A percentile compares a stretch with the other conserved stretches of the same genome.
phyloP scores from a whole-genome alignment of 2,797 vertebrate species.

The Tinamus major region DNA sequence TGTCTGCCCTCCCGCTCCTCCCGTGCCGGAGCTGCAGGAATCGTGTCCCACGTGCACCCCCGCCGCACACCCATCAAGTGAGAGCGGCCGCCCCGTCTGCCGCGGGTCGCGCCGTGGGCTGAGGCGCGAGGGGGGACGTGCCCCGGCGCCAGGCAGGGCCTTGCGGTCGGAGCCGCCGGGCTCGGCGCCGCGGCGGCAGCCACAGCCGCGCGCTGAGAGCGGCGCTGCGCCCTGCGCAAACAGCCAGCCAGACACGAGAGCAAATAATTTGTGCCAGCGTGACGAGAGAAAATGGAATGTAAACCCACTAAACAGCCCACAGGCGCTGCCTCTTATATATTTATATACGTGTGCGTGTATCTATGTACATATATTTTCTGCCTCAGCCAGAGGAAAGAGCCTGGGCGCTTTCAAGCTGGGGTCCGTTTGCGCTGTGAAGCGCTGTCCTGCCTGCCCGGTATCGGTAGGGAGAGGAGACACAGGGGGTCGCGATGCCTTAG shows the following conservation, averaged over 20 bases:
- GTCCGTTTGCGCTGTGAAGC: neutral
- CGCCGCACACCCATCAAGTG: too few species aligned
- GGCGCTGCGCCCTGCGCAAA: neutral
- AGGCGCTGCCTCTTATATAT: neutral
- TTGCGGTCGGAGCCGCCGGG: too few species aligned
- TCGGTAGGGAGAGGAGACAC: neutral
- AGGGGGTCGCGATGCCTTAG: neutral
- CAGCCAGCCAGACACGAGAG: conserved; percentile 37
- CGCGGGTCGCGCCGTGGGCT: too few species aligned
- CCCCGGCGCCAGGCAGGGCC: too few species aligned
- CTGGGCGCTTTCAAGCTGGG: neutral
- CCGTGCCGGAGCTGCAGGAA: too few species aligned
- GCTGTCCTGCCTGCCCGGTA: rapidly evolving
- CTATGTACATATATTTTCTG: neutral
- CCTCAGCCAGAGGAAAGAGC: neutral
- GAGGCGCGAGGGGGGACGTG: too few species aligned
- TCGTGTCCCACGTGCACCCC: too few species aligned
- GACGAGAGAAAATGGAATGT: conserved; percentile 46
- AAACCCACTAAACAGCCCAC: conserved; percentile 42
- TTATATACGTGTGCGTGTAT: neutral
- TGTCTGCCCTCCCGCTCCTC: too few species aligned
- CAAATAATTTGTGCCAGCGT: conserved; percentile 50
- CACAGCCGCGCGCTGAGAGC: too few species aligned
- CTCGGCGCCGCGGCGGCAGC: too few species aligned
- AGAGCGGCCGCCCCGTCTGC: too few species aligned